A percentile compares a stretch with the other conserved stretches of the same genome.
Conservation (phyloP, 92 coral and sea anemone genomes). For the Porites divaricata region DNA sequence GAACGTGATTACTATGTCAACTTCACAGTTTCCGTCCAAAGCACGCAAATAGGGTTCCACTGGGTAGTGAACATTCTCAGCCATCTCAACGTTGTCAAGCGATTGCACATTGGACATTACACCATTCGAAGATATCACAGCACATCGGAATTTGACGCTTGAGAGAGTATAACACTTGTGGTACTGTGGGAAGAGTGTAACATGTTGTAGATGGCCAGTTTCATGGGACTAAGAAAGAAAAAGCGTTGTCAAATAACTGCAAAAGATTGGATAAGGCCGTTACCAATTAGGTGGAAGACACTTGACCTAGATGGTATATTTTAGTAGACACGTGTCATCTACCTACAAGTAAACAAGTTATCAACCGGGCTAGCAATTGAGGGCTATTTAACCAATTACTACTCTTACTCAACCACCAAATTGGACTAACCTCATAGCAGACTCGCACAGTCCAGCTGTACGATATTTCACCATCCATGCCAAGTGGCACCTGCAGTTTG, state of each 20-base stretch:
- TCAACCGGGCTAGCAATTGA: too few species aligned
- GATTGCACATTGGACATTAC: neutral
- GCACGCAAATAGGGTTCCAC: neutral
- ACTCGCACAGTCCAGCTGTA: constrained; percentile 27
- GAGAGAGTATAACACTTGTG: constrained; percentile 49
- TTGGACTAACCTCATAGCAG: constrained; percentile 26
- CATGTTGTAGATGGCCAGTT: constrained; percentile 48
- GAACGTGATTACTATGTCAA: constrained; percentile 31
- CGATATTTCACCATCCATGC: neutral
- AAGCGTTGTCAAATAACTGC: too few species aligned
- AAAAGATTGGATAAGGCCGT: too few species aligned
- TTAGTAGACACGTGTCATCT: too few species aligned
- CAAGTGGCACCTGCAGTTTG: constrained; percentile 16
- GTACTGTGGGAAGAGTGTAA: constrained; percentile 44
- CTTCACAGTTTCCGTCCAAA: constrained; percentile 22
- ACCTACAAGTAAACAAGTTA: neutral
- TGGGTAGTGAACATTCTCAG: constrained; percentile 24
- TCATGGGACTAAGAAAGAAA: constrained; percentile 26
- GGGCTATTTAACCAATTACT: too few species aligned
- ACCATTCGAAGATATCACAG: neutral
- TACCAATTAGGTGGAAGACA: too few species aligned
- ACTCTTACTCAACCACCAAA: neutral
- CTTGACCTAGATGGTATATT: neutral
- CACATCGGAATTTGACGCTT: constrained; percentile 11
- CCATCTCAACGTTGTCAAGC: neutral